A percentile compares a stretch with the other conserved stretches of the same genome.
phyloP scores from a whole-genome alignment of 1,140 invertebrate genomes.

The Apocrypta bakeri region DNA sequence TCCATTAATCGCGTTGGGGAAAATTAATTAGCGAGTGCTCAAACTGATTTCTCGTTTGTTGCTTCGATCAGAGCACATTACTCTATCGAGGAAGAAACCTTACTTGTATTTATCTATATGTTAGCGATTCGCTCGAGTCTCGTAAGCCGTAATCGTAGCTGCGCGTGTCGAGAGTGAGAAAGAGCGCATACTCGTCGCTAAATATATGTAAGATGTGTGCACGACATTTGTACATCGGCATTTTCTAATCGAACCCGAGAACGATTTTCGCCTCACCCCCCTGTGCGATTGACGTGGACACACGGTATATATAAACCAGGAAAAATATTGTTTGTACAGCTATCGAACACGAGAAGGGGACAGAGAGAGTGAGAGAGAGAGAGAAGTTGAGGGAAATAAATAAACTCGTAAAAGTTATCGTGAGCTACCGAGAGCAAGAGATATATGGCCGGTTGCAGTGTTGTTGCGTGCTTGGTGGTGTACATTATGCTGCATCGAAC shows the following conservation, averaged over 20 bases:
- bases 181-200: not conserved
- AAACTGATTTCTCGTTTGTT: not conserved
- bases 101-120: conserved; percentile 23
- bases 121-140: conserved; percentile 12
- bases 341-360: not conserved
- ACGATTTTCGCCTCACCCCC: not conserved
- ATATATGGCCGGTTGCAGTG: not conserved
- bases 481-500: not conserved
- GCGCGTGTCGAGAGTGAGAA: not conserved
- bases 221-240: not conserved
- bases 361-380: not conserved
- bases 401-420: conserved; percentile 20
- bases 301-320: too few relatives aligned
- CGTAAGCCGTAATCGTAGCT: conserved; percentile 43
- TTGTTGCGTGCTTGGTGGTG: not conserved
- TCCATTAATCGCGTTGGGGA: not conserved
- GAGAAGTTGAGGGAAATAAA: not conserved
- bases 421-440: not conserved
- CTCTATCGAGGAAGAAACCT: conserved; percentile 27
- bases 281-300: too few relatives aligned
- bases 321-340: not conserved
- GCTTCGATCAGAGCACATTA: not conserved
- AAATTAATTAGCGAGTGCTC: conserved; percentile 29
- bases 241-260: conserved; percentile 1
- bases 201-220: too few relatives aligned